Percentiles rank a stretch among this genome's conserved stretches.
Conservation (phyloP, 2,113 vertebrate genomes). For the Seriola rivoliana region DNA sequence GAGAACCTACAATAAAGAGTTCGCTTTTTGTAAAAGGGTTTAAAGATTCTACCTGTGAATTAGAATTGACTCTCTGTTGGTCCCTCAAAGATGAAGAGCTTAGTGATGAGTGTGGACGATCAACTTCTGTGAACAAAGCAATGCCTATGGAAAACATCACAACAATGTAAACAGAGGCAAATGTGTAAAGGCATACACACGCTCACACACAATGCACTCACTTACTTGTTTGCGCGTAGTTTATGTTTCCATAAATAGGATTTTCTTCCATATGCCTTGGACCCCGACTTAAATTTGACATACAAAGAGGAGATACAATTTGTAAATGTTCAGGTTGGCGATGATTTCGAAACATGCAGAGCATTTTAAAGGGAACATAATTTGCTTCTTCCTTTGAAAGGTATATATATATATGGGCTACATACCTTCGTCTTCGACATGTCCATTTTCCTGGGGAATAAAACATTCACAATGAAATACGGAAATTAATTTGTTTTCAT, state of each 20-base stretch:
- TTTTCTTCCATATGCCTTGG: conserved; percentile 82
- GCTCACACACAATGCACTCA: conserved; percentile 34
- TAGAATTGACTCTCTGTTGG: conserved; percentile 23
- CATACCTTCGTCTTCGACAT: conserved; percentile 70
- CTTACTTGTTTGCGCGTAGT: conserved; percentile 65
- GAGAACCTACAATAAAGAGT: background rate
- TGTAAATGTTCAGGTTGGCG: background rate
- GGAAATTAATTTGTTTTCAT: background rate
- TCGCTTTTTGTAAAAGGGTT: background rate
- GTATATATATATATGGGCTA: background rate
- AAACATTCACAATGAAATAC: background rate
- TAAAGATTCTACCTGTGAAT: conserved; percentile 56
- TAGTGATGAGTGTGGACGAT: conserved; percentile 26
- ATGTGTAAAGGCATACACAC: background rate
- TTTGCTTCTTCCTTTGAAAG: background rate
- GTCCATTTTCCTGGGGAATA: conserved; percentile 57
- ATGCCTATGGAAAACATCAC: conserved; percentile 37
- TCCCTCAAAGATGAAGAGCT: conserved; percentile 46
- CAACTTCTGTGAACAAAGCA: conserved; percentile 21
- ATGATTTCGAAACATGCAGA: background rate
- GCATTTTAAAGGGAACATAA: background rate
- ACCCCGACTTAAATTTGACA: conserved; percentile 53
- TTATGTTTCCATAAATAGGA: conserved; percentile 85
- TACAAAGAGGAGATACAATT: conserved; percentile 13
- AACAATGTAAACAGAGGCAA: conserved; percentile 2